These are phyloP conservation scores for Apamea crenata DNA, from an alignment of 2,888 invertebrate genomes.

Conservation along the genomic window DNA sequence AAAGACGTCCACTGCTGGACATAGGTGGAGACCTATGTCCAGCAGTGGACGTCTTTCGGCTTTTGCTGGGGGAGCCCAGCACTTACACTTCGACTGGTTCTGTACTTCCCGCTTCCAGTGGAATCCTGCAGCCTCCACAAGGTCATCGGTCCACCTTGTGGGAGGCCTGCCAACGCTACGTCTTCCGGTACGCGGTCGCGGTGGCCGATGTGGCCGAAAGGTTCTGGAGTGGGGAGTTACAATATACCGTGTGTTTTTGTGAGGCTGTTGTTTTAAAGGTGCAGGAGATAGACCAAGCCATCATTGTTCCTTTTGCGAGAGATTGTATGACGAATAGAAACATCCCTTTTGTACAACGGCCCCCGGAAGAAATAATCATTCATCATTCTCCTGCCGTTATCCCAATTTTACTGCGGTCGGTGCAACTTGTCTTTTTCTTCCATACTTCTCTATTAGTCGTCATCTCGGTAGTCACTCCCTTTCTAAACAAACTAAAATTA, in stretches of 20 bases:
- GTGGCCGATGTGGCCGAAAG: not conserved
- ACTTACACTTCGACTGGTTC: not conserved
- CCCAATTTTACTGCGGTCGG: too few species aligned
- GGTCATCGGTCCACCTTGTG: not conserved
- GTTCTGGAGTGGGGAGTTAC: conserved; percentile 46
- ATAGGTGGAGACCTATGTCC: too few species aligned
- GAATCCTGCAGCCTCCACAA: not conserved
- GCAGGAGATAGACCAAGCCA: not conserved
- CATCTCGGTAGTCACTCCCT: not conserved
- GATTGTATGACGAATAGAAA: not conserved
- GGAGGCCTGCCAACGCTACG: not conserved
- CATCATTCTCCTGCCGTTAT: not conserved
- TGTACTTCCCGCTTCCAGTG: not conserved
- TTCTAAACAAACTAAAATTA: not conserved
- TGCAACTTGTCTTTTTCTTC: not conserved
- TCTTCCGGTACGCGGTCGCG: not conserved
- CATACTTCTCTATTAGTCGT: not conserved
- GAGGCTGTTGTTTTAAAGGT: not conserved
- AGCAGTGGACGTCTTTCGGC: too few species aligned
- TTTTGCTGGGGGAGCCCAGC: too few species aligned
- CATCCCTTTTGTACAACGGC: not conserved
- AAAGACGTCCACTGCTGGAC: not conserved
- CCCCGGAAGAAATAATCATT: not conserved
- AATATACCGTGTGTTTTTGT: not conserved
- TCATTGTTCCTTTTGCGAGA: not conserved